Evolutionary conservation across 2,888 invertebrate genomes (phyloP), one percentile per base, ranked within the genome.

Genomic region (Tethea ocularis): DNA sequence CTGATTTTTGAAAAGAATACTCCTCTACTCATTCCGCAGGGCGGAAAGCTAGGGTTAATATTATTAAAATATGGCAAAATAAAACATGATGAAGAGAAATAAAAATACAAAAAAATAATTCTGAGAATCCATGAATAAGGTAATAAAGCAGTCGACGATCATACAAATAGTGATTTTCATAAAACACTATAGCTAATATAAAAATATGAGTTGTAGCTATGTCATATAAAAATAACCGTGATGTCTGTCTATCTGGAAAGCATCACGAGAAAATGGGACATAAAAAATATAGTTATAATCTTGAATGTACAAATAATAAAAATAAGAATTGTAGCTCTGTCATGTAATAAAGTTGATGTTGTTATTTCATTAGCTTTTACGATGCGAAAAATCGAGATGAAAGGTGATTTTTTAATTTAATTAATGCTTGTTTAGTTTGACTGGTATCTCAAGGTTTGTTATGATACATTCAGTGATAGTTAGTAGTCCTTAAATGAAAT

Each of bases 201-300:
- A 57, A 57, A 51, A 57, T 59, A 56, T 59, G 59, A 56, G 57
- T n/a, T 24, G n/a, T 38, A 29, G 33, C 26, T 46, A 24, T 54
- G 54, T 23, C 55, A 58, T 41, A 57, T 53, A 26, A 26, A 57
- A 57, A 57, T 57, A 57, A 26, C 53, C 29, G 20, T 33, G n/a
- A 51, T 24, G 46, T 46, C 41, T 20, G 41, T 46, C 46, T 46
- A n/a, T 20, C 56, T 53, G 53, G 53, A 53, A 29, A 53, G 53
- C 53, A 29, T 53, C 53, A 53, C 29, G 23, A 17, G 53, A 53
- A 53, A 53, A 29, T 53, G 20, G 53, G 17, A 53, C 29, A 53
- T 53, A 17, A 53, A 53, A 46, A 53, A 17, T 29, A 53, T 53
- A 53, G 33, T 53, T 53, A 53, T n/a, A 53, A 24, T 53, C n/a